phyloP scores from a whole-genome alignment of 2,797 vertebrate species.

The Schizopygopsis malacanthus region DNA sequence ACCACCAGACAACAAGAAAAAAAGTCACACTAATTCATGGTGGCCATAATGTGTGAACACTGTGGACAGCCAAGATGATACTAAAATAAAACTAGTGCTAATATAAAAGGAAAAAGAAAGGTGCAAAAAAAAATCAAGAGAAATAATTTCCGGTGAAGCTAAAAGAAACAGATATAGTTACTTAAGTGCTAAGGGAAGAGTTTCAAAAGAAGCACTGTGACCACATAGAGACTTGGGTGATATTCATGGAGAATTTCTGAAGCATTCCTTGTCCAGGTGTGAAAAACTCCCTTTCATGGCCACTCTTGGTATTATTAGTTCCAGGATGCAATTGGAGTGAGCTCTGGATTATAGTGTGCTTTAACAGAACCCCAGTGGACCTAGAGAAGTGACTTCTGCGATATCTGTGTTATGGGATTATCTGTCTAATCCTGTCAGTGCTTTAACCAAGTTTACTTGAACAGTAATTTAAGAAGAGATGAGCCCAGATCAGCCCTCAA shows the following conservation, averaged over 20 bases:
- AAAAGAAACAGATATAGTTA: constrained; percentile 49
- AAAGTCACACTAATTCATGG: constrained; percentile 25
- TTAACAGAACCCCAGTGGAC: constrained; percentile 27
- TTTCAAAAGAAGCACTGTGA: constrained; percentile 41
- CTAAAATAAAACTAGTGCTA: constrained; percentile 57
- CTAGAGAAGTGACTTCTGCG: constrained; percentile 40
- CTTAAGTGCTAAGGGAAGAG: constrained; percentile 49
- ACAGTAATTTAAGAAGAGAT: constrained; percentile 57
- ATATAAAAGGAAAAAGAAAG: constrained; percentile 56
- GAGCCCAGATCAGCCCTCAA: constrained; percentile 57
- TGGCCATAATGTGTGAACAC: constrained; percentile 24
- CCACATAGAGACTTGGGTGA: neutral
- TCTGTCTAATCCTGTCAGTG: constrained; percentile 60
- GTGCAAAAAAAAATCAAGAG: constrained; percentile 39
- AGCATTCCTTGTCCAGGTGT: constrained; percentile 24
- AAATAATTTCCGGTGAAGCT: constrained; percentile 13
- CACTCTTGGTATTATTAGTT: constrained; percentile 6
- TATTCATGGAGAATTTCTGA: neutral
- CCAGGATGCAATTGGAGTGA: neutral
- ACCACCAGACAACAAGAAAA: neutral
- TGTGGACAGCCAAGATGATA: constrained; percentile 36
- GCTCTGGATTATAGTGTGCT: constrained; percentile 31
- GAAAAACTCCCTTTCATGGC: constrained; percentile 14
- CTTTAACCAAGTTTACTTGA: constrained; percentile 53
- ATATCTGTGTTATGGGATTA: constrained; percentile 67